Evolutionary conservation across 2,888 invertebrate species (phyloP).

Genomic region (Biston betularia): DNA sequence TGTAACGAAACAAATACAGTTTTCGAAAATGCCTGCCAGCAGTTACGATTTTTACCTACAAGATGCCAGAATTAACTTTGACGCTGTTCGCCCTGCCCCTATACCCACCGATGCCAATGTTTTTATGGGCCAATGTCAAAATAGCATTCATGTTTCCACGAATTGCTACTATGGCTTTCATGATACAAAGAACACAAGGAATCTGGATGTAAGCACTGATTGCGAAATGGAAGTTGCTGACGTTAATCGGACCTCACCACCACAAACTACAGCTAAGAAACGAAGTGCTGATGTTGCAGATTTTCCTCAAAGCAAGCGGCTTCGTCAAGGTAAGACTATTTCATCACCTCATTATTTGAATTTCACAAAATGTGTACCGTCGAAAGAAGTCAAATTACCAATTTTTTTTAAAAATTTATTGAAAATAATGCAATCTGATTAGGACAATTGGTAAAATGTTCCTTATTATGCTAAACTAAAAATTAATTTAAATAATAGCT

Average conservation of each 20-base stretch:
- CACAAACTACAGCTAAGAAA: conserved; percentile 67
- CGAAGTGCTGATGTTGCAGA: conserved; percentile 72
- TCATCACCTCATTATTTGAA: conserved; percentile 51
- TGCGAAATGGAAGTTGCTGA: conserved; percentile 74
- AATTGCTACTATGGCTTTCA: conserved; percentile 85
- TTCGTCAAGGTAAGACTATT: conserved; percentile 76
- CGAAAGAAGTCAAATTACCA: not conserved
- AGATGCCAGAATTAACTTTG: conserved; percentile 80
- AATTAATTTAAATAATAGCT: conserved; percentile 20
- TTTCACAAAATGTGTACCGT: conserved; percentile 58
- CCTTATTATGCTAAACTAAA: conserved; percentile 40
- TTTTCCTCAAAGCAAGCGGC: conserved; percentile 72
- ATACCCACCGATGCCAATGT: conserved; percentile 71
- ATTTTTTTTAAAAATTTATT: not conserved
- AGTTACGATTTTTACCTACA: conserved; percentile 74
- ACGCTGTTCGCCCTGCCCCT: conserved; percentile 77
- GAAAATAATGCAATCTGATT: not conserved
- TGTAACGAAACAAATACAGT: not conserved
- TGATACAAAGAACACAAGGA: conserved; percentile 61
- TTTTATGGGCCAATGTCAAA: conserved; percentile 75
- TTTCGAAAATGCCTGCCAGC: conserved; percentile 73
- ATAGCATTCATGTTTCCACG: conserved; percentile 75
- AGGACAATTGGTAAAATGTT: conserved; percentile 53
- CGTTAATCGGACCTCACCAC: conserved; percentile 47
- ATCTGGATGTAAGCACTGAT: conserved; percentile 61